These are phyloP conservation scores for Pomacea canaliculata DNA, from an alignment of 2,888 invertebrate genomes.

Conservation along the genomic window DNA sequence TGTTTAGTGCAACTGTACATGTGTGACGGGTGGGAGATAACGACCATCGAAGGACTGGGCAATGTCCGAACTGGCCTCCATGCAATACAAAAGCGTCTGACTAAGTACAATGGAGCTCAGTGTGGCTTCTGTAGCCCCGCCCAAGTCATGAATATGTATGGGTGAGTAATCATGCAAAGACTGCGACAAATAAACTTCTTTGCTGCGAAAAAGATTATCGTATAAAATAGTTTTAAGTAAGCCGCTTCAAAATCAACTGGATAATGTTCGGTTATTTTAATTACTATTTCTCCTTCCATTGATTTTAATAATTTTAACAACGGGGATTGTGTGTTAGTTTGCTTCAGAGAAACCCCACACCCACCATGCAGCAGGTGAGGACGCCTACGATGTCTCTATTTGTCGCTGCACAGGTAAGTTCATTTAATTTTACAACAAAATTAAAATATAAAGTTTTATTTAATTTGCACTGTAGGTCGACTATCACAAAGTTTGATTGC, in stretches of 20 bases:
- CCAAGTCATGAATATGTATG: constrained; percentile 68
- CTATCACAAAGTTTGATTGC: no score
- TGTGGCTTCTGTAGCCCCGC: constrained; percentile 85
- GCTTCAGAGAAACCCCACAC: constrained; percentile 51
- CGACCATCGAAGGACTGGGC: constrained; percentile 82
- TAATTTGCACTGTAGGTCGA: no score
- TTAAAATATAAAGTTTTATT: no score
- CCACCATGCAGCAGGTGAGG: constrained; percentile 76
- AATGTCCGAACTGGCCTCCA: constrained; percentile 77
- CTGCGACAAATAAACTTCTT: no score
- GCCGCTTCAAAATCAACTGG: no score
- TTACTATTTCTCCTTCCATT: no score
- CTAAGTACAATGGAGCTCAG: constrained; percentile 79
- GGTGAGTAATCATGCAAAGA: constrained; percentile 24
- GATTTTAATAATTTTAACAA: no score
- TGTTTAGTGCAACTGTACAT: constrained; percentile 77
- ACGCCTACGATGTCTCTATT: constrained; percentile 80
- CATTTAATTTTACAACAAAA: no score
- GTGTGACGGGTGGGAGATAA: constrained; percentile 79
- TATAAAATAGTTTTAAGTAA: no score
- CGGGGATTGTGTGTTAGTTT: constrained; percentile 34
- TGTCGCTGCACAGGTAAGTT: constrained; percentile 77
- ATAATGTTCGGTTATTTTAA: no score
- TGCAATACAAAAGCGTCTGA: constrained; percentile 77
- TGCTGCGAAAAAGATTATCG: no score